Conservation (phyloP, 2,113 vertebrate species). For the Zonotrichia leucophrys region DNA sequence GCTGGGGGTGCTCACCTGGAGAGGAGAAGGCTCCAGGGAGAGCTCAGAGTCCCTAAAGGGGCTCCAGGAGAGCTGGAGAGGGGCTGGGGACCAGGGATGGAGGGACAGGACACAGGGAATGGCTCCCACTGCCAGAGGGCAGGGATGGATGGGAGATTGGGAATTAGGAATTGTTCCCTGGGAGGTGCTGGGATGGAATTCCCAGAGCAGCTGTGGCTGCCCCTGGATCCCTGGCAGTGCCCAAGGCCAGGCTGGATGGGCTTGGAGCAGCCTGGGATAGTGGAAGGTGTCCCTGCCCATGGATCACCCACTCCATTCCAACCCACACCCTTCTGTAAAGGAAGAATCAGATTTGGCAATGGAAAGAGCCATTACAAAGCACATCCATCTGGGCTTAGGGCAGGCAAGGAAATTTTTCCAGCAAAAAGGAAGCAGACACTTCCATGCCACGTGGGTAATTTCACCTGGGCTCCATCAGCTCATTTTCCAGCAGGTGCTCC, state of each 20-base stretch:
- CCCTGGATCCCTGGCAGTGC: too few species aligned
- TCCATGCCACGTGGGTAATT: rapidly evolving
- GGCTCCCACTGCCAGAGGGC: too few species aligned
- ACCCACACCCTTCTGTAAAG: neutral
- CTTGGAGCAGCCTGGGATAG: too few species aligned
- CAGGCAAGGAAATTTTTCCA: neutral
- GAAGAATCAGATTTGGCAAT: neutral
- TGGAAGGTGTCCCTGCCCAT: neutral
- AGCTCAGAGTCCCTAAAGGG: neutral
- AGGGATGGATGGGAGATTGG: too few species aligned
- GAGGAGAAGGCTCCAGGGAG: neutral
- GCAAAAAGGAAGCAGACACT: neutral
- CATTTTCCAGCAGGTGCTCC: neutral
- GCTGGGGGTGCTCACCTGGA: neutral
- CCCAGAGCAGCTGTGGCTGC: too few species aligned
- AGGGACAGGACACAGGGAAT: too few species aligned
- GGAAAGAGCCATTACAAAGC: neutral
- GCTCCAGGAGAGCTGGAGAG: neutral
- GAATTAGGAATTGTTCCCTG: too few species aligned
- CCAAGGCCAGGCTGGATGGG: too few species aligned
- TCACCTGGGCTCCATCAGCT: neutral
- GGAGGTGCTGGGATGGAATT: too few species aligned
- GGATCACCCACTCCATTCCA: neutral
- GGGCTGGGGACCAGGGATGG: too few species aligned
- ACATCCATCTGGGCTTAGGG: rapidly evolving